Evolutionary conservation across 1,140 invertebrate genomes (phyloP).

Genomic region (Atta cephalotes): DNA sequence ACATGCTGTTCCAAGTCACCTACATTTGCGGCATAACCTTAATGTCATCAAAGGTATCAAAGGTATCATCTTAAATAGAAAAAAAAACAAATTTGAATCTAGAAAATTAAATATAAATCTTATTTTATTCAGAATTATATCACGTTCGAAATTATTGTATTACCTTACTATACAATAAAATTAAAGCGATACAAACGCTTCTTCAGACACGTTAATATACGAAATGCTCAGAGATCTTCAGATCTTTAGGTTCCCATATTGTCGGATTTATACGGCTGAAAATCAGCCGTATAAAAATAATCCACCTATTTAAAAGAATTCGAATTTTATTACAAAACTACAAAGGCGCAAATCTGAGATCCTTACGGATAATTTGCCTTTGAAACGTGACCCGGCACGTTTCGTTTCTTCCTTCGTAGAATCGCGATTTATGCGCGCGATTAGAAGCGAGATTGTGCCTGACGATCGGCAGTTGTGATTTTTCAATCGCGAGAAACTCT

Average conservation of each 20-base stretch:
- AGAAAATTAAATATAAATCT: no score
- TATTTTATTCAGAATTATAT: no score
- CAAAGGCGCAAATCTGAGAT: neutral
- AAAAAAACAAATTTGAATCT: no score
- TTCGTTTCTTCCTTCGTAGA: neutral
- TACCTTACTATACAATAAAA: neutral
- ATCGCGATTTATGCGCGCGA: neutral
- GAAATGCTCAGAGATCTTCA: neutral
- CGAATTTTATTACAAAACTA: neutral
- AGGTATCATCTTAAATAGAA: no score
- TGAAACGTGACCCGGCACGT: neutral
- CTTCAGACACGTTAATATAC: neutral
- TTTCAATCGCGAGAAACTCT: constrained; percentile 25
- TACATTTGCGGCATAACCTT: no score
- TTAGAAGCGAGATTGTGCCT: constrained; percentile 9
- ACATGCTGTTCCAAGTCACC: no score
- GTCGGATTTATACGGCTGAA: neutral
- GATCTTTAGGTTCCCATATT: neutral
- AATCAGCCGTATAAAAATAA: neutral
- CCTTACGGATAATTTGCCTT: neutral
- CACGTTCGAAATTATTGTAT: no score
- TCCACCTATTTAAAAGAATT: neutral
- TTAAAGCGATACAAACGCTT: neutral
- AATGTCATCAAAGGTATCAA: no score
- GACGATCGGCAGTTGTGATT: constrained; percentile 19